These are phyloP conservation scores for Drosophila pseudoananassae DNA, from an alignment of 1,140 invertebrate species.

Conservation along the genomic window DNA sequence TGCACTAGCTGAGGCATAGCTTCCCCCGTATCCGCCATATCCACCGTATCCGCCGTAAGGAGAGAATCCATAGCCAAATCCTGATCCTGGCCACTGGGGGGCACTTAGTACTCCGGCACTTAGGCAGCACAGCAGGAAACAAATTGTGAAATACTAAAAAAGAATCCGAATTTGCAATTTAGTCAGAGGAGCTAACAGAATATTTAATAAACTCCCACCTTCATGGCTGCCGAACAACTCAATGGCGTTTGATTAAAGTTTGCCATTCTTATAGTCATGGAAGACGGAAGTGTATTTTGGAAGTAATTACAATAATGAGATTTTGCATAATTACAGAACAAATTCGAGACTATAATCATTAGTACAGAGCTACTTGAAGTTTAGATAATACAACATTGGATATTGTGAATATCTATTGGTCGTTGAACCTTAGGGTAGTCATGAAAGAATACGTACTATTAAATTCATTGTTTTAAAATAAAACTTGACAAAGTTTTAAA, in stretches of 20 bases:
- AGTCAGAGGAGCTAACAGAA: not conserved
- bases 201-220: slow-evolving; percentile 35
- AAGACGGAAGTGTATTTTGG: slow-evolving; percentile 51
- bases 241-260: slow-evolving; percentile 17
- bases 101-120: slow-evolving; percentile 17
- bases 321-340: slow-evolving; percentile 41
- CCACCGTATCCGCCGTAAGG: slow-evolving; percentile 59
- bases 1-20: slow-evolving; percentile 45
- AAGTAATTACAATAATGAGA: slow-evolving; percentile 62
- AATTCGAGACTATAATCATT: slow-evolving; percentile 47
- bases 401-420: slow-evolving; percentile 15
- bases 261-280: slow-evolving; percentile 22
- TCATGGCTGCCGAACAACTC: slow-evolving; percentile 48
- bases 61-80: slow-evolving; percentile 58
- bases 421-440: not conserved
- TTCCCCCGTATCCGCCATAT: slow-evolving; percentile 54
- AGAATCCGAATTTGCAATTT: not conserved
- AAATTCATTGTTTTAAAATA: too few relatives aligned
- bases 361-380: slow-evolving; percentile 16
- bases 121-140: slow-evolving; percentile 32
- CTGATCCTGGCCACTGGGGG: slow-evolving; percentile 51
- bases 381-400: slow-evolving; percentile 12
- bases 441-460: not conserved
- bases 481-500: too few relatives aligned
- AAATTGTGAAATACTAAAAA: slow-evolving; percentile 20